These are phyloP conservation scores for Diplosoma virens DNA, from an alignment of 23 tunicate genomes.

Conservation along the genomic window DNA sequence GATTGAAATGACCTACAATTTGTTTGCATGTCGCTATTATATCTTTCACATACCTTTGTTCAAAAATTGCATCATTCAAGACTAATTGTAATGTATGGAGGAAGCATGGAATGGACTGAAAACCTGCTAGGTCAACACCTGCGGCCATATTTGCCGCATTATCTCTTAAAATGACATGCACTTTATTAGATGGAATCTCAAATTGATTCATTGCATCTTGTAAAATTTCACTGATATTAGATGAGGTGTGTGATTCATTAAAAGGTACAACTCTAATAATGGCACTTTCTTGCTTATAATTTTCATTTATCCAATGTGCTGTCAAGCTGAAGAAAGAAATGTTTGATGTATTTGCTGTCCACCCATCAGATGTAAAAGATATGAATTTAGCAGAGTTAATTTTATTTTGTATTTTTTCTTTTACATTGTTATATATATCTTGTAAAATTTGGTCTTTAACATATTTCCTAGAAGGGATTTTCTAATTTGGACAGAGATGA, in stretches of 20 bases:
- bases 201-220: slow-evolving; percentile 6
- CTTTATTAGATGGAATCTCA: slow-evolving; percentile 18
- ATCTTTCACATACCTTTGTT: slow-evolving; percentile 21
- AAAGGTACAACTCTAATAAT: slow-evolving; percentile 15
- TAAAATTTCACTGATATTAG: not conserved
- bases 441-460: not conserved
- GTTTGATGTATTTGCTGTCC: too few species aligned
- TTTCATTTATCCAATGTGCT: not conserved
- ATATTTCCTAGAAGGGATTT: slow-evolving; percentile 23
- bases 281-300: not conserved
- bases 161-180: slow-evolving; percentile 13
- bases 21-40: slow-evolving; percentile 8
- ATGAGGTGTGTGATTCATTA: slow-evolving; percentile 5
- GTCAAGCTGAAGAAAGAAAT: too few species aligned
- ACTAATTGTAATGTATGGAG: slow-evolving; percentile 19
- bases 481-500: slow-evolving; percentile 1
- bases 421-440: too few species aligned
- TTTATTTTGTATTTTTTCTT: too few species aligned
- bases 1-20: slow-evolving; percentile 40
- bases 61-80: slow-evolving; percentile 14
- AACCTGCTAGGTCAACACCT: slow-evolving; percentile 2
- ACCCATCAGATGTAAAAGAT: too few species aligned
- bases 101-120: not conserved
- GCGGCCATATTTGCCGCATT: slow-evolving; percentile 13
- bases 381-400: too few species aligned